Conservation (phyloP, 1,140 invertebrate genomes). For the Galleria mellonella region DNA sequence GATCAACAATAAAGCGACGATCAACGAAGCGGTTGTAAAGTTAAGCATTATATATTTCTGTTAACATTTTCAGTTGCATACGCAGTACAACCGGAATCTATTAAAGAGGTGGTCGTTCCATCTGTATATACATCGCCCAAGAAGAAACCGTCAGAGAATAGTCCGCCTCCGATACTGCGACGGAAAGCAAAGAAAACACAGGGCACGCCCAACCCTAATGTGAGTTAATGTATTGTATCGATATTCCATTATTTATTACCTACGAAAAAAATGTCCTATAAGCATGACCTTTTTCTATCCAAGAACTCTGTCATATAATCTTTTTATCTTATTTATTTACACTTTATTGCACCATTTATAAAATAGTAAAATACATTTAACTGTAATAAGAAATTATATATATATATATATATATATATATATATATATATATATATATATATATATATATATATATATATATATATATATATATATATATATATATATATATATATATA, state of each 20-base stretch:
- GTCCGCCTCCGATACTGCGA: constrained; percentile 77
- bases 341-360: no score
- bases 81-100: constrained; percentile 31
- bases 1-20: no score
- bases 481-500: no score
- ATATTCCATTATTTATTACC: constrained; percentile 6
- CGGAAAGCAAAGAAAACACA: constrained; percentile 47
- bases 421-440: no score
- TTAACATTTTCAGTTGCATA: constrained; percentile 42
- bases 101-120: constrained; percentile 43
- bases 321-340: no score
- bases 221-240: constrained; percentile 58
- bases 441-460: no score
- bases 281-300: no score
- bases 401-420: no score
- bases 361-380: no score
- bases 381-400: no score
- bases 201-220: constrained; percentile 34
- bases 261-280: neutral
- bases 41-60: neutral
- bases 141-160: constrained; percentile 35
- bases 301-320: no score
- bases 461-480: no score
- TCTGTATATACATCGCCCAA: constrained; percentile 45
- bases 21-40: neutral